These are phyloP conservation scores for Drosophila pseudotakahashii DNA, from an alignment of 2,888 invertebrate genomes.

Conservation along the genomic window DNA sequence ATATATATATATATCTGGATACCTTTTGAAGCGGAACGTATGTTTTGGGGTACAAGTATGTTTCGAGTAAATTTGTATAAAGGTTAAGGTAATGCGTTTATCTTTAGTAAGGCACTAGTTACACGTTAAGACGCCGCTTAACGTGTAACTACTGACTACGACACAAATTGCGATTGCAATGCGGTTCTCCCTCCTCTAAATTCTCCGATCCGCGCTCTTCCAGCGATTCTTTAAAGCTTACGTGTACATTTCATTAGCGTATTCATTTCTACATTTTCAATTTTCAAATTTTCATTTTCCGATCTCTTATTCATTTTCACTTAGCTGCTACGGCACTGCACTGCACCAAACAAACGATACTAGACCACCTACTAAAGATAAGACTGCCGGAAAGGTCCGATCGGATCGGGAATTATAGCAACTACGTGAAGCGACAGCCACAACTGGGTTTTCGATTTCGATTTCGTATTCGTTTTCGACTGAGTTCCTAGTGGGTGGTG, in stretches of 20 bases:
- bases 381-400: constrained; percentile 30
- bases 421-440: constrained; percentile 43
- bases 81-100: constrained; percentile 82
- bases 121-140: constrained; percentile 78
- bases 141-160: constrained; percentile 84
- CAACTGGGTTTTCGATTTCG: constrained; percentile 18
- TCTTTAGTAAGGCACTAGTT: constrained; percentile 84
- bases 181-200: constrained; percentile 31
- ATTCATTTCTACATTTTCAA: constrained; percentile 53
- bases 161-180: constrained; percentile 56
- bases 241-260: constrained; percentile 69
- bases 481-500: constrained; percentile 34
- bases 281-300: constrained; percentile 26
- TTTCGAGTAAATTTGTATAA: constrained; percentile 76
- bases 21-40: constrained; percentile 45
- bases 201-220: constrained; percentile 39
- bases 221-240: constrained; percentile 66
- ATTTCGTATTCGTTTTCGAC: constrained; percentile 5
- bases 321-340: constrained; percentile 47
- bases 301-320: constrained; percentile 23
- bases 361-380: constrained; percentile 72
- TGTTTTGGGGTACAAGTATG: constrained; percentile 43
- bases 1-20: constrained; percentile 41
- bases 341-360: constrained; percentile 61
- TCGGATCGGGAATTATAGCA: constrained; percentile 40